Percentiles rank a stretch among this genome's conserved stretches.
These are phyloP conservation scores for Mallateleia sp. DNA, from an alignment of 2,888 invertebrate genomes.

Conservation along the genomic window DNA sequence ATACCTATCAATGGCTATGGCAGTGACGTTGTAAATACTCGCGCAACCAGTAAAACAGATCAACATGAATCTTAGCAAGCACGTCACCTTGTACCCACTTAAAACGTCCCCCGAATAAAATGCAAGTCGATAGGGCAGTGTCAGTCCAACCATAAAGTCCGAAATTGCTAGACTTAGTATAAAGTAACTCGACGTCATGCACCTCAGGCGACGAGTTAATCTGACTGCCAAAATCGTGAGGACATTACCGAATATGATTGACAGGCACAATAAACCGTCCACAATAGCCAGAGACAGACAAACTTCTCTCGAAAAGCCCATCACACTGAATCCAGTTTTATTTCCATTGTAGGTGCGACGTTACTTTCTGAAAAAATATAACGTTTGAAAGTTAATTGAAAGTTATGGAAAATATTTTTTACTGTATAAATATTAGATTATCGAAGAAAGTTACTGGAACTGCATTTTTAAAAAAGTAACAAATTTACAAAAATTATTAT, in stretches of 20 bases:
- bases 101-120: slow-evolving; percentile 93
- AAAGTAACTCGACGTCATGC: slow-evolving; percentile 94
- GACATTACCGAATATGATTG: slow-evolving; percentile 94
- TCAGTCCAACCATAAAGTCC: slow-evolving; percentile 94
- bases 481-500: too few relatives aligned
- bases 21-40: slow-evolving; percentile 94
- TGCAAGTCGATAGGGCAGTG: slow-evolving; percentile 94
- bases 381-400: too few relatives aligned
- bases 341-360: too few relatives aligned
- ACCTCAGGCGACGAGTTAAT: slow-evolving; percentile 92
- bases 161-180: slow-evolving; percentile 95
- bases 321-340: too few relatives aligned
- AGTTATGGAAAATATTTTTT: too few relatives aligned
- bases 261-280: slow-evolving; percentile 92
- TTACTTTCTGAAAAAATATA: too few relatives aligned
- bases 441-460: too few relatives aligned
- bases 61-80: slow-evolving; percentile 92
- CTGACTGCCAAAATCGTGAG: slow-evolving; percentile 94
- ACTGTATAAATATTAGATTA: too few relatives aligned
- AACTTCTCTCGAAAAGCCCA: slow-evolving; percentile 10
- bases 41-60: slow-evolving; percentile 94
- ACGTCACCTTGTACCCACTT: slow-evolving; percentile 91
- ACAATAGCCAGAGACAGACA: slow-evolving; percentile 91
- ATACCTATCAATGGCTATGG: slow-evolving; percentile 95
- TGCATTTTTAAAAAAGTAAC: too few relatives aligned